Percentiles rank a stretch among this genome's conserved stretches.
Evolutionary conservation across 2,113 vertebrate genomes (phyloP).

Genomic region (Oreocharis arfaki): DNA sequence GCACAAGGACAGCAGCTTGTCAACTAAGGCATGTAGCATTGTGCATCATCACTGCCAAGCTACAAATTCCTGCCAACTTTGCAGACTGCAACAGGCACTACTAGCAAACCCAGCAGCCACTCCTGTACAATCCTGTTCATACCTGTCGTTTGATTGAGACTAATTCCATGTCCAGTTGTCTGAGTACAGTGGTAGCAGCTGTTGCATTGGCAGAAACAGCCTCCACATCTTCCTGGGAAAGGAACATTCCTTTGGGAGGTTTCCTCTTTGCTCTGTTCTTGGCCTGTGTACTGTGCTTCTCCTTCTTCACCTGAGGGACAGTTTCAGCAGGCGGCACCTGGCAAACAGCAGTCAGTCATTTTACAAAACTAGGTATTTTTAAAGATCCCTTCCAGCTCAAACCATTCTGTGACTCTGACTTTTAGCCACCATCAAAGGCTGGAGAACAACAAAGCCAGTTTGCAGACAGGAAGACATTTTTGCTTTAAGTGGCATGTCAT

Average conservation of each 20-base stretch:
- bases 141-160: conserved; percentile 96
- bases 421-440: not conserved
- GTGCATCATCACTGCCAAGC: not conserved
- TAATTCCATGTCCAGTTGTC: conserved; percentile 90
- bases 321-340: conserved; percentile 75
- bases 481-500: not conserved
- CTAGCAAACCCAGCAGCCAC: not conserved
- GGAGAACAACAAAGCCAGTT: not conserved
- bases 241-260: conserved; percentile 95
- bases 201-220: conserved; percentile 85
- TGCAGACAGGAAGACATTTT: not conserved
- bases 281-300: conserved; percentile 80
- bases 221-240: conserved; percentile 87
- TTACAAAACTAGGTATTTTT: not conserved
- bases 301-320: conserved; percentile 82
- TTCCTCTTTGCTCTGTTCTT: conserved; percentile 90
- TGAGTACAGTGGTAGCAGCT: conserved; percentile 83
- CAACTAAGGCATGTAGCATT: not conserved
- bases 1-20: not conserved
- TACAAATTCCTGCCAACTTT: not conserved
- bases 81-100: not conserved
- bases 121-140: not conserved
- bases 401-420: not conserved
- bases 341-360: conserved; percentile 4
- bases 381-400: not conserved